These are phyloP conservation scores for Bos indicus DNA, from an alignment of 2,113 vertebrate genomes.

Conservation along the genomic window DNA sequence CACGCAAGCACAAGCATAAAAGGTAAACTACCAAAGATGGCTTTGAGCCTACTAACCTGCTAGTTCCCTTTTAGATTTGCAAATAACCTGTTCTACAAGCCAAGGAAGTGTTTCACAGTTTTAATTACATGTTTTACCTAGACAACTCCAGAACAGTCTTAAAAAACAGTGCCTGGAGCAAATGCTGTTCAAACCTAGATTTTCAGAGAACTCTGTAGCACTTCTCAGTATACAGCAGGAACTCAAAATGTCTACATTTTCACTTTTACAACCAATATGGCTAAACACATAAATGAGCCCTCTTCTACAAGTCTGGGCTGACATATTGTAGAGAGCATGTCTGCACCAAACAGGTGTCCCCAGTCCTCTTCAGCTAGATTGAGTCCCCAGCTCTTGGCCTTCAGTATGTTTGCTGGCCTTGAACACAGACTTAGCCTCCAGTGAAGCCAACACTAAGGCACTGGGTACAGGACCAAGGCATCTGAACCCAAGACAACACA, in stretches of 20 bases:
- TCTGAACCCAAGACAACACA: not conserved
- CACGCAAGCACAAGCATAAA: fast-evolving
- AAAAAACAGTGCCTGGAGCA: conserved; percentile 4
- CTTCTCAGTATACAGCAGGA: not conserved
- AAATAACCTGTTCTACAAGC: conserved; percentile 12
- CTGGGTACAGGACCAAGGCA: not conserved
- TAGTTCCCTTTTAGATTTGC: not conserved
- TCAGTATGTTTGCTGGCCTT: not conserved
- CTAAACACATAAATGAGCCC: not conserved
- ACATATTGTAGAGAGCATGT: not conserved
- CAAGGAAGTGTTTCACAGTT: not conserved
- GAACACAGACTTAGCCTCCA: not conserved
- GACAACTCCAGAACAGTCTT: not conserved
- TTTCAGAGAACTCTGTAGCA: not conserved
- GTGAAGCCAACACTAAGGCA: not conserved
- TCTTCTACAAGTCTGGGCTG: not conserved
- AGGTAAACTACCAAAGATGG: not conserved
- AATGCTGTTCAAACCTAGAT: not conserved
- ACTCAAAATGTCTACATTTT: not conserved
- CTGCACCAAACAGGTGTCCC: not conserved
- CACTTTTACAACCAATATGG: not conserved
- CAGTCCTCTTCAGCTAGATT: not conserved
- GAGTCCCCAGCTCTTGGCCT: not conserved
- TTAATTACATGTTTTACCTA: not conserved
- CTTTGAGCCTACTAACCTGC: not conserved